phyloP scores from a whole-genome alignment of 2,113 vertebrate species.

The Varanus komodoensis region DNA sequence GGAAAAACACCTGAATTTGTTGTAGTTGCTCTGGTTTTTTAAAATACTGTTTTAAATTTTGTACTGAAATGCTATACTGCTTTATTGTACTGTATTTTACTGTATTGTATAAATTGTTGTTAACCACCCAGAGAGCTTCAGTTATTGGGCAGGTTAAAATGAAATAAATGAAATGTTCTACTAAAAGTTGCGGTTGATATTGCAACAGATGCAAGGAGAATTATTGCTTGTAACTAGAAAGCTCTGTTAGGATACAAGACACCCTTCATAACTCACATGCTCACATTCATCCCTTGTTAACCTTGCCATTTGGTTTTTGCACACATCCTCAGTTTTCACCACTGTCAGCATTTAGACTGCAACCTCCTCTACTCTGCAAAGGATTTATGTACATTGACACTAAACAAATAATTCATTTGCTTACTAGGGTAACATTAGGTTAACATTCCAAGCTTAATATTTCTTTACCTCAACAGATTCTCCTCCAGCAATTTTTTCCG shows the following conservation, averaged over 20 bases:
- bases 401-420: background rate
- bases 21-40: too few relatives aligned
- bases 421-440: rapidly evolving
- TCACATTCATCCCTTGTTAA: background rate
- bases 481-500: conserved; percentile 87
- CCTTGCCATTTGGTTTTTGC: background rate
- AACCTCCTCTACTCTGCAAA: background rate
- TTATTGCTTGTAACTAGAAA: background rate
- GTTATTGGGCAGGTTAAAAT: too few relatives aligned
- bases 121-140: too few relatives aligned
- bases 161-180: too few relatives aligned
- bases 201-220: conserved; percentile 5
- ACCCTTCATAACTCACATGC: background rate
- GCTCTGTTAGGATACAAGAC: background rate
- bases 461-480: conserved; percentile 79
- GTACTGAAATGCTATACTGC: too few relatives aligned
- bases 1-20: too few relatives aligned
- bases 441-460: conserved; percentile 16
- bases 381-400: background rate
- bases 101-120: too few relatives aligned
- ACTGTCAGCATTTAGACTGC: background rate
- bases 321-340: background rate
- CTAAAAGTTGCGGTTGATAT: conserved; percentile 3
- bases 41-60: too few relatives aligned
- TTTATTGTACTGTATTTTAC: too few relatives aligned